These are phyloP conservation scores for Eriosoma lanigerum DNA, from an alignment of 1,140 invertebrate genomes.

Conservation along the genomic window DNA sequence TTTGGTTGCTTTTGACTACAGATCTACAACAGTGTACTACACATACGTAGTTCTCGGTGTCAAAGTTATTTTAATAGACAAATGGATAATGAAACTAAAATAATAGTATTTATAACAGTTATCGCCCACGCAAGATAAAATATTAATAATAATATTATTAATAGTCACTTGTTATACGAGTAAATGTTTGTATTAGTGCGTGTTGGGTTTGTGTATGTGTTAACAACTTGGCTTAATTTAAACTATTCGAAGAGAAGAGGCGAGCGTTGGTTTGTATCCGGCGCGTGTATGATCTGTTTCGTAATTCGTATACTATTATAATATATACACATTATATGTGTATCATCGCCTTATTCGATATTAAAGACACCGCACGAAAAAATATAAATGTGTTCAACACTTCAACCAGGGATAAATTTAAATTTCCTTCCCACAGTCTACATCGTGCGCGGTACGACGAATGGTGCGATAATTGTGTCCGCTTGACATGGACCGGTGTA, in stretches of 20 bases:
- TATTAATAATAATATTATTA: slow-evolving; percentile 12
- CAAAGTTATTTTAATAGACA: slow-evolving; percentile 28
- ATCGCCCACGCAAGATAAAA: slow-evolving; percentile 26
- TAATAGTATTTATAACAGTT: slow-evolving; percentile 7
- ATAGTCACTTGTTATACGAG: slow-evolving; percentile 3
- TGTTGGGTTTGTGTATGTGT: neutral
- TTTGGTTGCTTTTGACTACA: neutral
- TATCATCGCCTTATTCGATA: neutral
- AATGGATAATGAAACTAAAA: slow-evolving; percentile 23
- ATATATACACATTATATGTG: neutral
- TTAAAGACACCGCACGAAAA: neutral
- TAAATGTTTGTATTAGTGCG: neutral
- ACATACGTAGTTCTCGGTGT: neutral
- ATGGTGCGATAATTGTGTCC: neutral
- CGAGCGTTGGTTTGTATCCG: neutral
- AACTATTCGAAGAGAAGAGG: neutral
- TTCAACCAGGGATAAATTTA: slow-evolving; percentile 11
- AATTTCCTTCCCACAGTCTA: neutral
- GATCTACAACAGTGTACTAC: too few species aligned
- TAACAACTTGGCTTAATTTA: slow-evolving; percentile 19
- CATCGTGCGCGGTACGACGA: neutral
- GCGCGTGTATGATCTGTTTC: neutral
- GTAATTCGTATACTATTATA: neutral
- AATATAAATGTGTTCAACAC: neutral
- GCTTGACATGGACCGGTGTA: too few species aligned